Percentiles rank a stretch among this genome's conserved stretches.
Conservation (phyloP, 2,888 invertebrate species). For the Lottia gigantea region DNA sequence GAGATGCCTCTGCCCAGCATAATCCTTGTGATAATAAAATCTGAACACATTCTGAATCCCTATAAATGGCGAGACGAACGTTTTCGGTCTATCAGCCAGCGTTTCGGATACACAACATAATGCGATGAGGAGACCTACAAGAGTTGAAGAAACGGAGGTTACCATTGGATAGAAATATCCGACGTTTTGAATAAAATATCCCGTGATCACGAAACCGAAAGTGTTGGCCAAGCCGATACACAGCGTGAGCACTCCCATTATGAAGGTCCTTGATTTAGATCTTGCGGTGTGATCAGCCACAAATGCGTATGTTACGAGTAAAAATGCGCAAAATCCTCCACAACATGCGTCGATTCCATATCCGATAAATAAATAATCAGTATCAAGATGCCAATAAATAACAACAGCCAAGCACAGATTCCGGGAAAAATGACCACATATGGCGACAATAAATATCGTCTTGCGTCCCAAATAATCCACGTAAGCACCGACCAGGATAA, state of each 20-base stretch:
- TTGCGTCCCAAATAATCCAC: constrained; percentile 25
- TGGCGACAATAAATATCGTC: neutral
- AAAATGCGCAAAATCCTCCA: neutral
- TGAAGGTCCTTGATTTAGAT: constrained; percentile 23
- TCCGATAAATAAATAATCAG: neutral
- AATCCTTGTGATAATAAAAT: neutral
- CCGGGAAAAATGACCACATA: neutral
- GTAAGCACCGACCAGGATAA: constrained; percentile 22
- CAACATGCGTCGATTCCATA: neutral
- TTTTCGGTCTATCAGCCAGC: constrained; percentile 10
- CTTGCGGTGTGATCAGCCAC: neutral
- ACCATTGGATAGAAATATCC: constrained; percentile 26
- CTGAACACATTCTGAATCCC: neutral
- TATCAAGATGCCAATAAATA: neutral
- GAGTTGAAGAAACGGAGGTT: neutral
- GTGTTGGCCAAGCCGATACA: constrained; percentile 23
- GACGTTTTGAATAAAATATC: constrained; percentile 30
- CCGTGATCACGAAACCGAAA: constrained; percentile 22
- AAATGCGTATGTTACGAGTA: neutral
- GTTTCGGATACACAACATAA: constrained; percentile 18
- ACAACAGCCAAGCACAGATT: neutral
- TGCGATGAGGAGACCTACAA: constrained; percentile 1
- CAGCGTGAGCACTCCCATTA: constrained; percentile 29
- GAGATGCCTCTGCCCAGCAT: neutral
- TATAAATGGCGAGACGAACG: neutral